These are phyloP conservation scores for Ptilorrhoa leucosticta DNA, from an alignment of 2,113 vertebrate genomes.

Conservation along the genomic window DNA sequence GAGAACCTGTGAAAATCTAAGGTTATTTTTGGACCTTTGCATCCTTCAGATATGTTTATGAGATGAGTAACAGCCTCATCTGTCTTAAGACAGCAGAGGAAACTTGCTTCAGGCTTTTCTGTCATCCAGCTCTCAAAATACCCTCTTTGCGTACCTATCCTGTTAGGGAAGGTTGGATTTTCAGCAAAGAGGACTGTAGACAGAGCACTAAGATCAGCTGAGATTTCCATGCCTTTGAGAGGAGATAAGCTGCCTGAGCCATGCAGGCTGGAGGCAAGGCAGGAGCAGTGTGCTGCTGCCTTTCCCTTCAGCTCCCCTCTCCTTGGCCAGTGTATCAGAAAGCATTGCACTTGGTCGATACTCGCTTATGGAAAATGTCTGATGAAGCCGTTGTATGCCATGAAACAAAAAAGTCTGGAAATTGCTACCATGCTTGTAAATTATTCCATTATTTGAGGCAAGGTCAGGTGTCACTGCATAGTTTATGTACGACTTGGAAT, in stretches of 20 bases:
- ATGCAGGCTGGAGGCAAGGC: background rate
- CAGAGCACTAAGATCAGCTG: background rate
- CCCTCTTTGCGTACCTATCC: background rate
- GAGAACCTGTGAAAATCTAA: background rate
- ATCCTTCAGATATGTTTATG: background rate
- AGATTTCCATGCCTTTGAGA: background rate
- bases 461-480: background rate
- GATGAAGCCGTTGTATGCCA: background rate
- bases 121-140: background rate
- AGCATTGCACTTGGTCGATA: rapidly evolving
- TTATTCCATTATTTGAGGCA: background rate
- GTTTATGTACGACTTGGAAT: background rate
- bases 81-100: background rate
- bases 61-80: background rate
- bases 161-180: background rate
- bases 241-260: background rate
- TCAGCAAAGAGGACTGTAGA: background rate
- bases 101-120: background rate
- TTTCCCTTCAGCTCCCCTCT: background rate
- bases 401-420: background rate
- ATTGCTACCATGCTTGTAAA: background rate
- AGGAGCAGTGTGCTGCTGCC: background rate
- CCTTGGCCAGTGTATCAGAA: background rate
- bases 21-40: background rate
- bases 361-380: background rate